These are phyloP conservation scores for Cacoxenus indagator DNA, from an alignment of 2,888 invertebrate genomes.

Conservation along the genomic window DNA sequence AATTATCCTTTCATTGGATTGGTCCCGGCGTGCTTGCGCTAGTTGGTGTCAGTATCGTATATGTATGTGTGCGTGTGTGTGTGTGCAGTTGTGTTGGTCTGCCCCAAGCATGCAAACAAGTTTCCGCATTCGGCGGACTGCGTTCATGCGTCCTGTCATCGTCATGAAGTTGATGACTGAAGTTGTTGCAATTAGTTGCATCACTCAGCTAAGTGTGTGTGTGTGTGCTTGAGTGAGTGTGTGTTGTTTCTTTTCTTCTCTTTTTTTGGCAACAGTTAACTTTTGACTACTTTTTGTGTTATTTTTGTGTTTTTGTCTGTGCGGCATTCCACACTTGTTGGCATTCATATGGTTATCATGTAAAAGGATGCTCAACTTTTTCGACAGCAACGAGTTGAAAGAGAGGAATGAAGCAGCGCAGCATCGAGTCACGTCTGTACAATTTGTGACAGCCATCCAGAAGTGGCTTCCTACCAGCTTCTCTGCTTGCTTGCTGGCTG, in stretches of 20 bases:
- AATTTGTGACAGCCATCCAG: constrained; percentile 36
- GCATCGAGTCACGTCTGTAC: not conserved
- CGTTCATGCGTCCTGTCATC: constrained; percentile 1
- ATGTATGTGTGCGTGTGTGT: constrained; percentile 5
- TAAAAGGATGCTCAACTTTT: constrained; percentile 3
- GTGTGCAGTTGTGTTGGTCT: no score
- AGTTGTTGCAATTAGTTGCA: constrained; percentile 58
- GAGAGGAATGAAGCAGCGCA: not conserved
- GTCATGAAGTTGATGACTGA: constrained; percentile 38
- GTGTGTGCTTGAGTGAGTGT: constrained; percentile 2
- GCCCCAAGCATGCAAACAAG: not conserved
- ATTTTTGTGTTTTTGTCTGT: constrained; percentile 36
- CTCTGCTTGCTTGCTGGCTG: constrained; percentile 19
- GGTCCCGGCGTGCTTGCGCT: constrained; percentile 17
- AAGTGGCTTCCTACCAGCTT: constrained; percentile 26
- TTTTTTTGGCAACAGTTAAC: constrained; percentile 28
- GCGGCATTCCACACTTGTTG: constrained; percentile 26
- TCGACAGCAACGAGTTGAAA: not conserved
- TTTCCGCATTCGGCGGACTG: constrained; percentile 19
- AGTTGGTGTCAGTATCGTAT: constrained; percentile 21
- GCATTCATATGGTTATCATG: constrained; percentile 50
- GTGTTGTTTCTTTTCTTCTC: not conserved
- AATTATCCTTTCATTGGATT: constrained; percentile 61
- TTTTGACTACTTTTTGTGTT: constrained; percentile 24
- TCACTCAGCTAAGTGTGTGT: constrained; percentile 49